phyloP scores from a whole-genome alignment of 2,888 invertebrate species.

The Lutraria lutraria region DNA sequence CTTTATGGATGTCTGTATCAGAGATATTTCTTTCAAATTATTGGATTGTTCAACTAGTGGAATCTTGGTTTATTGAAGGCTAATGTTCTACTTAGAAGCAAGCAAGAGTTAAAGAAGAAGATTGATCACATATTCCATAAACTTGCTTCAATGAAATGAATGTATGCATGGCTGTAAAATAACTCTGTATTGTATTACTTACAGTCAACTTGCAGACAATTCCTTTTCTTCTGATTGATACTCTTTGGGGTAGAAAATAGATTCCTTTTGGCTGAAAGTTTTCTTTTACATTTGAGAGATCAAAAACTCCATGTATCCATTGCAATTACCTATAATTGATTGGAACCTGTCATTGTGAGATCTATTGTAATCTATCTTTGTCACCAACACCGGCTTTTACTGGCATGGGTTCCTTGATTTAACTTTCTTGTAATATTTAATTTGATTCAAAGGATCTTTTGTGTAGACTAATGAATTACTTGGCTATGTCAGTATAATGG shows the following conservation, averaged over 20 bases:
- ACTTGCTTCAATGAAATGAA: neutral
- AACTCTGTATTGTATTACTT: neutral
- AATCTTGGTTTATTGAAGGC: too few relatives aligned
- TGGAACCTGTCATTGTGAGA: slow-evolving; percentile 26
- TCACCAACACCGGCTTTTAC: neutral
- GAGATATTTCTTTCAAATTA: too few relatives aligned
- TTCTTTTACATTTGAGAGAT: slow-evolving; percentile 16
- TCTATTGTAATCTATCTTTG: slow-evolving; percentile 37
- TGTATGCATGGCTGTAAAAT: neutral
- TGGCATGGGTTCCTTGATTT: neutral
- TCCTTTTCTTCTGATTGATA: neutral
- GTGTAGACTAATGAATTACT: slow-evolving; percentile 17
- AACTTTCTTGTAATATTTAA: neutral
- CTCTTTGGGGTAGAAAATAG: slow-evolving; percentile 15
- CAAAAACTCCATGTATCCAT: slow-evolving; percentile 22
- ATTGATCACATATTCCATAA: slow-evolving; percentile 13
- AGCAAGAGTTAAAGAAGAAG: neutral
- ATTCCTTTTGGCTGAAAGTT: slow-evolving; percentile 20
- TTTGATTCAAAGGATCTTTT: slow-evolving; percentile 1
- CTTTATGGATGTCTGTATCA: too few relatives aligned
- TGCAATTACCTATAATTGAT: slow-evolving; percentile 46
- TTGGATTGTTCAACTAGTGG: too few relatives aligned
- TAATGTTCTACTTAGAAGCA: too few relatives aligned
- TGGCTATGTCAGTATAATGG: neutral
- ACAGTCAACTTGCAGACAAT: slow-evolving; percentile 11